Evolutionary conservation across 2,797 vertebrate species (phyloP).

Genomic region (Pseudomugil gertrudae): DNA sequence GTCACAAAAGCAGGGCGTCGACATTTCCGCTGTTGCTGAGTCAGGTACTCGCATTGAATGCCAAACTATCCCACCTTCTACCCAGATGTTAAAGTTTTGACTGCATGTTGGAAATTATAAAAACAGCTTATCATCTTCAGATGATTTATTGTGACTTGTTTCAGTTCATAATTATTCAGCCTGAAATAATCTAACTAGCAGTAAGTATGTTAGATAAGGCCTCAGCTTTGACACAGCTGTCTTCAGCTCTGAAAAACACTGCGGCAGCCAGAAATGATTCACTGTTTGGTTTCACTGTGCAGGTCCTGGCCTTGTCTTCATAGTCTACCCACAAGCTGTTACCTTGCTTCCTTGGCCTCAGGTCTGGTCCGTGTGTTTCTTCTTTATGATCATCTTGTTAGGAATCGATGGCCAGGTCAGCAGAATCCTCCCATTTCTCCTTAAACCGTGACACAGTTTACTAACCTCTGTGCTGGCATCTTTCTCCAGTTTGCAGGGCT

Average conservation of each 20-base stretch:
- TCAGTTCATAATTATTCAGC: background rate
- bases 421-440: background rate
- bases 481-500: constrained; percentile 86
- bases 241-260: background rate
- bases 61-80: background rate
- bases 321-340: constrained; percentile 80
- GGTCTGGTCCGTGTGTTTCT: constrained; percentile 79
- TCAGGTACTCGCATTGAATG: constrained; percentile 63
- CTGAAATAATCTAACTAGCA: background rate
- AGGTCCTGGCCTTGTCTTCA: constrained; percentile 82
- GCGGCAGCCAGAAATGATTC: background rate
- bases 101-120: background rate
- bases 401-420: constrained; percentile 78
- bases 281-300: constrained; percentile 13
- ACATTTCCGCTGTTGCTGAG: constrained; percentile 76
- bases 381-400: constrained; percentile 79
- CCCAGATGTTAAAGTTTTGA: background rate
- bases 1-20: constrained; percentile 73
- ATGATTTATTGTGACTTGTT: background rate
- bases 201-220: background rate
- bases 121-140: background rate
- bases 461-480: background rate
- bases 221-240: background rate
- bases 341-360: constrained; percentile 77
- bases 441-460: background rate